phyloP scores from a whole-genome alignment of 2,888 invertebrate species.

The Noctua fimbriata region DNA sequence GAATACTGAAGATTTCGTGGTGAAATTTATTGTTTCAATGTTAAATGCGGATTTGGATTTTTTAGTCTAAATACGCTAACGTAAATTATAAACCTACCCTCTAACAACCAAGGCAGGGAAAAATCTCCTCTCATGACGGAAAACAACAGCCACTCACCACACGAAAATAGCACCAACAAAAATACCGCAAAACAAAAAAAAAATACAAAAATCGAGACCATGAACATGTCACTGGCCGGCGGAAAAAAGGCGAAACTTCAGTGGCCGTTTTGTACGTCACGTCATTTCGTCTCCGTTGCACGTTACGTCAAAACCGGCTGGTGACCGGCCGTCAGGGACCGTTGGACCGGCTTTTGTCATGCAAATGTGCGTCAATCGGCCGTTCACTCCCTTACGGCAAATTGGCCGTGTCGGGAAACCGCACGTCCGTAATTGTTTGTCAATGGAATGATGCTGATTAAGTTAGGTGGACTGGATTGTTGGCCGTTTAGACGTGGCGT shows the following conservation, averaged over 20 bases:
- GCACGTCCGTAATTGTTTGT: conserved; percentile 63
- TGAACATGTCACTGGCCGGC: conserved; percentile 35
- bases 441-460: conserved; percentile 61
- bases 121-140: not conserved
- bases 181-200: not conserved
- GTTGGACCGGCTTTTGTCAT: conserved; percentile 68
- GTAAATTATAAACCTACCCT: not conserved
- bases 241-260: conserved; percentile 15
- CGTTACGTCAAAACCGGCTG: conserved; percentile 37
- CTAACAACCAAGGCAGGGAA: not conserved
- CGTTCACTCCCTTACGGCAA: conserved; percentile 55
- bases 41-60: not conserved
- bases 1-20: not conserved
- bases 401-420: conserved; percentile 65
- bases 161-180: conserved; percentile 9
- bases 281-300: conserved; percentile 43
- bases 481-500: conserved; percentile 10
- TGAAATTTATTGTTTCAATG: not conserved
- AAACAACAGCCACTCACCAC: not conserved
- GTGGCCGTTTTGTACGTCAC: conserved; percentile 32
- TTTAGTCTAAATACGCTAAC: no score
- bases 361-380: conserved; percentile 65
- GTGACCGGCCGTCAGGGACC: conserved; percentile 16
- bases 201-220: not conserved
- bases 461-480: conserved; percentile 21